A percentile compares a stretch with the other conserved stretches of the same genome.
phyloP scores from a whole-genome alignment of 35 echinoderm and acorn worm genomes.

The Chiridota heheva region DNA sequence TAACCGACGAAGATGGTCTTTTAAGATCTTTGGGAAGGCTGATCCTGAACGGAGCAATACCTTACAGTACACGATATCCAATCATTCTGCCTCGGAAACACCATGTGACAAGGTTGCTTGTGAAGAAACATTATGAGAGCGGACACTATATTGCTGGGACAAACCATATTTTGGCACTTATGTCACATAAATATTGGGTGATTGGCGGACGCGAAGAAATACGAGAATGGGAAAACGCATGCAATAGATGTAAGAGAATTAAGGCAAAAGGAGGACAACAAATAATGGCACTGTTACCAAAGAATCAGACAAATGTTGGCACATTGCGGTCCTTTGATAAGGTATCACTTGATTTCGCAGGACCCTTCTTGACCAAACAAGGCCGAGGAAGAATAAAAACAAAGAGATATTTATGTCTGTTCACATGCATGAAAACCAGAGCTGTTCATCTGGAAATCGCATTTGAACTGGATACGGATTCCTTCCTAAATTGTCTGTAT shows the following conservation, averaged over 20 bases:
- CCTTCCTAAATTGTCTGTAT: slow-evolving; percentile 15
- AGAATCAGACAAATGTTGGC: not conserved
- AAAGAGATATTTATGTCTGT: slow-evolving; percentile 49
- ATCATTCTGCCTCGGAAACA: not conserved
- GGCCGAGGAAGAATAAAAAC: not conserved
- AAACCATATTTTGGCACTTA: not conserved
- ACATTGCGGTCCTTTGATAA: slow-evolving; percentile 1
- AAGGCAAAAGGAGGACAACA: not conserved
- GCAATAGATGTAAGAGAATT: not conserved
- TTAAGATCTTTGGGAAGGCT: not conserved
- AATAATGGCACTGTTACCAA: slow-evolving; percentile 9
- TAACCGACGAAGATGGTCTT: not conserved
- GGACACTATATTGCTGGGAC: not conserved
- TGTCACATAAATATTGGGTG: not conserved
- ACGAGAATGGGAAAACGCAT: not conserved
- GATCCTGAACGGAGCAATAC: not conserved
- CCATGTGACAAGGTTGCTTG: not conserved
- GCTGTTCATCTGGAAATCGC: slow-evolving; percentile 45
- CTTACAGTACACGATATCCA: not conserved
- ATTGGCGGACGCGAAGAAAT: slow-evolving; percentile 1
- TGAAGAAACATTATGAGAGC: not conserved
- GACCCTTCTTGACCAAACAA: slow-evolving; percentile 33
- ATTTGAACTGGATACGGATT: slow-evolving; percentile 34
- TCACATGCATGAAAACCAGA: slow-evolving; percentile 36
- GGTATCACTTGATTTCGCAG: slow-evolving; percentile 51